Conservation (phyloP, 2,888 invertebrate species). For the Cephus pulcher region DNA sequence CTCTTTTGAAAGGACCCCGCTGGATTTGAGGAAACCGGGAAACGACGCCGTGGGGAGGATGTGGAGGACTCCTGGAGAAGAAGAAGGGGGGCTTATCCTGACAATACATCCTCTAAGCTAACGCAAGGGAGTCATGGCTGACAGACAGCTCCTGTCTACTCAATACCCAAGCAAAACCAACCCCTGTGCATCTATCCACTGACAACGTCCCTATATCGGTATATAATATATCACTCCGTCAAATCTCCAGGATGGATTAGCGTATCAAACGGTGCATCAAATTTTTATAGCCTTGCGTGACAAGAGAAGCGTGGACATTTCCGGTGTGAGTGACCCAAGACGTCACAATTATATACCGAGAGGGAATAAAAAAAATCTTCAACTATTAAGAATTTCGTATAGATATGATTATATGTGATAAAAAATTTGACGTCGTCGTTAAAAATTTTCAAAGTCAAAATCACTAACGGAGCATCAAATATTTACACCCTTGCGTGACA, state of each 20-base stretch:
- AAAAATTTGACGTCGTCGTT: not conserved
- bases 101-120: slow-evolving; percentile 54
- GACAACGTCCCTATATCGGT: slow-evolving; percentile 7
- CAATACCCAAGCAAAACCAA: slow-evolving; percentile 51
- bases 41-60: slow-evolving; percentile 20
- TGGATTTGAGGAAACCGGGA: slow-evolving; percentile 20
- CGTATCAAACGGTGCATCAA: not conserved
- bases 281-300: not conserved
- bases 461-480: not conserved
- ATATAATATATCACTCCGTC: not conserved
- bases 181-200: slow-evolving; percentile 20
- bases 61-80: slow-evolving; percentile 25
- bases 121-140: slow-evolving; percentile 37
- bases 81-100: slow-evolving; percentile 48
- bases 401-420: not conserved
- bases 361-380: not conserved
- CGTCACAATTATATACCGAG: not conserved
- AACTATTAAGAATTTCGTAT: not conserved
- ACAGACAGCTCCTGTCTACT: slow-evolving; percentile 57
- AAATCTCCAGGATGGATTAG: not conserved
- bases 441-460: not conserved
- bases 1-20: slow-evolving; percentile 42
- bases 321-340: not conserved
- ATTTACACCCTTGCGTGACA: not conserved
- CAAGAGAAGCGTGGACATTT: not conserved